Evolutionary conservation across 2,888 invertebrate species (phyloP), one percentile per base, ranked within the genome.

Genomic region (Pogonocherus hispidulus): DNA sequence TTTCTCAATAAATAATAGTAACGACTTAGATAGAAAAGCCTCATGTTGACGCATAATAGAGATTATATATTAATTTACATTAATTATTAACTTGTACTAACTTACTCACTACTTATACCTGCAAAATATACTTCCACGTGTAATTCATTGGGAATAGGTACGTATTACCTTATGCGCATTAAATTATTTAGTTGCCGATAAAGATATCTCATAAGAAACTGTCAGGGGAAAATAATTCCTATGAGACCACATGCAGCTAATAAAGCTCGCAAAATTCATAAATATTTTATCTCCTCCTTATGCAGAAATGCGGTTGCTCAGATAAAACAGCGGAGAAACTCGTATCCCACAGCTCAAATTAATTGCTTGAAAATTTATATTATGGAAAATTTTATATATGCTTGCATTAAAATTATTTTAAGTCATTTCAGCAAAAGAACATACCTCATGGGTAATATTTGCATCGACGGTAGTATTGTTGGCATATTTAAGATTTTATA

Each of bases 241-340:
- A 41, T 41, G 16, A n/a, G 41, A n/a, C 41, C 41, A 14, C 41
- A 41, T 41, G 41, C 41, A 14, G 41, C 41, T 41, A 41, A 41
- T 41, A 41, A 41, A 41, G 14, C n/a, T n/a, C 41, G 41, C 16
- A 16, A 41, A n/a, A 41, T 41, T 41, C 41, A 41, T 41, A 41
- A 41, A 41, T 41, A 41, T 41, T 41, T 41, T 41, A 41, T 41
- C 41, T 16, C 41, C 14, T 41, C 41, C 41, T 41, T 16, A 41
- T 41, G 41, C 41, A 41, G 41, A 41, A 41, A 41, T 41, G 41
- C 41, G 41, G 41, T 41, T 41, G 14, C 41, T 9, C n/a, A 2
- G 41, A 41, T 14, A n/a, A 41, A 41, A 14, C 41, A 3, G 1
- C 41, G n/a, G 41, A 41, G 41, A 41, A 41, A 41, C 41, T 41